Percentiles rank a stretch among this genome's conserved stretches.
Evolutionary conservation across 2,797 vertebrate genomes (phyloP).

Genomic region (Gobionotothen gibberifrons): DNA sequence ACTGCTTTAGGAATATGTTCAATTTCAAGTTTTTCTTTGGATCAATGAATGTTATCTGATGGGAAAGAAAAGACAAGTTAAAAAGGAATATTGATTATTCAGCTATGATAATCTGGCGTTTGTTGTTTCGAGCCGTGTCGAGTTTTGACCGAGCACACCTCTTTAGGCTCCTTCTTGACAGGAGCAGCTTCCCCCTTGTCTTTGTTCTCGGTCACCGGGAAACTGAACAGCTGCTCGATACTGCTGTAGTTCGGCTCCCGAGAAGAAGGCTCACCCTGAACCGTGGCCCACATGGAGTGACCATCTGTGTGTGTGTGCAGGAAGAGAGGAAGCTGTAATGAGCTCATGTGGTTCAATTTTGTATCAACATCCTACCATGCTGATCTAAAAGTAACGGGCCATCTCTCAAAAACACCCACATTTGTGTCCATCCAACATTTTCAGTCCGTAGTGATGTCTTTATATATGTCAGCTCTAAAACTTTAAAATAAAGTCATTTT

Average conservation of each 20-base stretch:
- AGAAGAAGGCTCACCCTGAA: slow-evolving; percentile 68
- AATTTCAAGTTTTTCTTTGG: slow-evolving; percentile 97
- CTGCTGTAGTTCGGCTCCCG: slow-evolving; percentile 92
- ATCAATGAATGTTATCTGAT: slow-evolving; percentile 96
- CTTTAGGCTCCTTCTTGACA: slow-evolving; percentile 92
- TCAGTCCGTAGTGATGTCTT: too few species aligned
- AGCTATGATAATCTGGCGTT: slow-evolving; percentile 19
- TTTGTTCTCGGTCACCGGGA: slow-evolving; percentile 89
- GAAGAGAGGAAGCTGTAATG: slow-evolving; percentile 35
- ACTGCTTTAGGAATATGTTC: slow-evolving; percentile 99
- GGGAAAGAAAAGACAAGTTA: not conserved
- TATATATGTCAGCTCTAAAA: too few species aligned
- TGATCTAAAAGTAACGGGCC: not conserved
- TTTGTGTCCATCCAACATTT: not conserved
- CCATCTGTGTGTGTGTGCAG: slow-evolving; percentile 81
- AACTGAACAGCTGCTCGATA: slow-evolving; percentile 96
- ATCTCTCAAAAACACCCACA: not conserved
- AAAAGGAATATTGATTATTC: slow-evolving; percentile 18
- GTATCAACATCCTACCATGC: slow-evolving; percentile 1
- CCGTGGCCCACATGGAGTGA: slow-evolving; percentile 93
- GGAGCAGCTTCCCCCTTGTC: slow-evolving; percentile 83
- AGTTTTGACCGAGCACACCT: slow-evolving; percentile 83
- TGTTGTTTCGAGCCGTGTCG: slow-evolving; percentile 25
- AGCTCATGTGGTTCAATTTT: slow-evolving; percentile 38
- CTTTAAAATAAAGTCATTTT: too few species aligned